phyloP scores from a whole-genome alignment of 2,113 vertebrate genomes.

The Sciurus niger region DNA sequence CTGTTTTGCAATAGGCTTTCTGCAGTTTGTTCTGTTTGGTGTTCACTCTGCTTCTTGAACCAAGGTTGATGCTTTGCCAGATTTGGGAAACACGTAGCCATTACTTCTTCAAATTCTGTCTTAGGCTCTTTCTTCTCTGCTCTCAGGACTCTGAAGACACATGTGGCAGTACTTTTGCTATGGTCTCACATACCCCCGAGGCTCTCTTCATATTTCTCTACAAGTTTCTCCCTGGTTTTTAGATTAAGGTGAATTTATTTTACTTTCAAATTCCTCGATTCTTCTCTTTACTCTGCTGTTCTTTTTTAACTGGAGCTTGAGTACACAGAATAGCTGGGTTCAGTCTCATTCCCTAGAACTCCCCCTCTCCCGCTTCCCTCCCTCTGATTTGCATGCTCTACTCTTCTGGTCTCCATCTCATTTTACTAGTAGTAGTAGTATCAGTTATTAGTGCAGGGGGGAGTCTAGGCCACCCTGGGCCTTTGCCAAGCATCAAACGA shows the following conservation, averaged over 20 bases:
- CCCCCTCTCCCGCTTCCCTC: too few species aligned
- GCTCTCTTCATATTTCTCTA: not conserved
- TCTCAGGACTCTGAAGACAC: not conserved
- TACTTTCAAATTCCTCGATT: not conserved
- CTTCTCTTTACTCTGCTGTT: not conserved
- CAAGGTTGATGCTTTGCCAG: not conserved
- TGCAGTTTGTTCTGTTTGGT: not conserved
- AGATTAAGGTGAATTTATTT: not conserved
- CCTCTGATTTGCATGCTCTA: too few species aligned
- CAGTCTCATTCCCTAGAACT: too few species aligned
- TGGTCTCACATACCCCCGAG: too few species aligned
- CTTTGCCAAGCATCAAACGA: not conserved
- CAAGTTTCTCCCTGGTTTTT: not conserved
- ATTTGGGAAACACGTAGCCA: not conserved
- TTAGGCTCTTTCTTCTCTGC: not conserved
- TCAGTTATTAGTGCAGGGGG: too few species aligned
- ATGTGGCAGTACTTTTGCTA: not conserved
- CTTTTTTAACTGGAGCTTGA: too few species aligned
- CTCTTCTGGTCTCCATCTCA: too few species aligned
- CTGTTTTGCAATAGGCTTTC: not conserved
- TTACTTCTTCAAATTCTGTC: not conserved
- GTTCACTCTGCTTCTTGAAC: not conserved
- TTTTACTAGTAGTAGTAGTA: too few species aligned
- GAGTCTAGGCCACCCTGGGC: too few species aligned
- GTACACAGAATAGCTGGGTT: too few species aligned